Percentiles rank a stretch among this genome's conserved stretches.
Conservation (phyloP, 2,888 invertebrate species). For the Cataglyphis rosenhaueri region DNA sequence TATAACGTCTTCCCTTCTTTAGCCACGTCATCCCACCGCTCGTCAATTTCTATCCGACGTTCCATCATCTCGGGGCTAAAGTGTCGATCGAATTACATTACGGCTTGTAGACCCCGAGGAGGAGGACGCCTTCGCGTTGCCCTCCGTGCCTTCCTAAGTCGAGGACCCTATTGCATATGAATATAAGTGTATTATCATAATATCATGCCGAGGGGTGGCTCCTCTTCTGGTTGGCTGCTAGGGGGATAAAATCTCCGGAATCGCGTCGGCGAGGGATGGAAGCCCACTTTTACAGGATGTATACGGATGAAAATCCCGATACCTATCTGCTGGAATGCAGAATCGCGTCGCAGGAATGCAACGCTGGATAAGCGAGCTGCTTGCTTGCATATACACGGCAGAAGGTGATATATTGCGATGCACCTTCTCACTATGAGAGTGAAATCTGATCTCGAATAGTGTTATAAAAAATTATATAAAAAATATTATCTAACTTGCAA, state of each 20-base stretch:
- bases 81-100: conserved; percentile 80
- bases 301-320: conserved; percentile 68
- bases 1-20: conserved; percentile 47
- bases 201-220: conserved; percentile 75
- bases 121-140: conserved; percentile 67
- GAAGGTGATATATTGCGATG: conserved; percentile 36
- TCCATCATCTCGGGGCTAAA: conserved; percentile 75
- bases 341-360: conserved; percentile 44
- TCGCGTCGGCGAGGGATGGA: conserved; percentile 50
- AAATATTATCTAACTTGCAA: not conserved
- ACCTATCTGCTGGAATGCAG: conserved; percentile 61
- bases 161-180: conserved; percentile 79
- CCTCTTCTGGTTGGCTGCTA: conserved; percentile 70
- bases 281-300: conserved; percentile 69
- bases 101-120: conserved; percentile 66
- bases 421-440: not conserved
- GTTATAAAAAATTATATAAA: not conserved
- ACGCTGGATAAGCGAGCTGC: conserved; percentile 40
- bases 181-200: conserved; percentile 84
- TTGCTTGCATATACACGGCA: not conserved
- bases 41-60: conserved; percentile 73
- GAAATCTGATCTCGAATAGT: not conserved
- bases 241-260: conserved; percentile 74
- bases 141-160: conserved; percentile 58
- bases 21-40: conserved; percentile 55